Evolutionary conservation across 2,113 vertebrate genomes (phyloP), one percentile per base, ranked within the genome.

Genomic region (Romanogobio albipinnatus): DNA sequence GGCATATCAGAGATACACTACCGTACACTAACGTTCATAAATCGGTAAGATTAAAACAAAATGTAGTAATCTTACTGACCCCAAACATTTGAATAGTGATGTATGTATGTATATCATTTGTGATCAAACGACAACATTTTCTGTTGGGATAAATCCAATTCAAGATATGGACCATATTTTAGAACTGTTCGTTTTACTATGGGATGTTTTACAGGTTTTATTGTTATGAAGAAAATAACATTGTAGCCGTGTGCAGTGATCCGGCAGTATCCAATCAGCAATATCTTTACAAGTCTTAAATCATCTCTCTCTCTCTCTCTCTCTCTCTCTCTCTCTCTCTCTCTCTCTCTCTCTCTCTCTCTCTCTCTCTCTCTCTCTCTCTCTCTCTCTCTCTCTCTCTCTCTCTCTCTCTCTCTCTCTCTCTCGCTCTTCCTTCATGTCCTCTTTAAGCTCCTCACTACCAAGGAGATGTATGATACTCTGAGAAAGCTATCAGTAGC

Each of bases 171-270:
- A 33, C 49, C 49, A 53, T 53, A 19, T 76, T 76, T 76, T 26
- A 53, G 8, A 26, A 29, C 47, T 5, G 47, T 76, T 53, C 49
- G 17, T 19, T 76, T 76, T 33, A 76, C 73, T 53, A 19, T 53
- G 73, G 47, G 47, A 51, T 47, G 45, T 75, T 51, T 51, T 75
- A 76, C 73, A 53, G 47, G 73, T 76, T 76, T 53, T 76, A 76
- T 76, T 19, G 74, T 53, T 53, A 53, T 76, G 49, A 33, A 53
- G 47, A 53, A 76, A 76, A 76, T 53, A 76, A 76, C 78, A 80
- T 26, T 66, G 78, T 81, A 51, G 61, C 43, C 33, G 24, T 33
- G 61, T 66, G 24, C 43, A 81, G 61, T 51, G 43, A 66, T 51
- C 78, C 58, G 24, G 39, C 9, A 49, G 24, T 59, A 26, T 49